These are phyloP conservation scores for Plotosus lineatus DNA, from an alignment of 2,113 vertebrate species.

Conservation along the genomic window DNA sequence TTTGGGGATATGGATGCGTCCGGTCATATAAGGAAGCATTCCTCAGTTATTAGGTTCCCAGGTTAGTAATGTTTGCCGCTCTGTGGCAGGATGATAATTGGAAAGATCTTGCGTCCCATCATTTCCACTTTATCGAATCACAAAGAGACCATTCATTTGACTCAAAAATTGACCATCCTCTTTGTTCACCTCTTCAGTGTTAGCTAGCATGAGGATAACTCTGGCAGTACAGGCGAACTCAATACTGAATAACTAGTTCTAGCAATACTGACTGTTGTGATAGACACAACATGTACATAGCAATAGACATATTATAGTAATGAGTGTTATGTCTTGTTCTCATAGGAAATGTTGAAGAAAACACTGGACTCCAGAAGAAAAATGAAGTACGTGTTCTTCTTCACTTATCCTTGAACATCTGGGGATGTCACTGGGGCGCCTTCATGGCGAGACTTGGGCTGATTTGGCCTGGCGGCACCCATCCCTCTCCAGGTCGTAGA, in stretches of 20 bases:
- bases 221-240: too few relatives aligned
- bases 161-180: not conserved
- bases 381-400: too few relatives aligned
- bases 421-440: too few relatives aligned
- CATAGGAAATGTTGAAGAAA: not conserved
- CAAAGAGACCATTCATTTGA: not conserved
- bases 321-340: not conserved
- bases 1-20: slow-evolving; percentile 45
- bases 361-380: not conserved
- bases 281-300: not conserved
- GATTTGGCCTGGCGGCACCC: too few relatives aligned
- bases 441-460: too few relatives aligned
- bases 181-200: not conserved
- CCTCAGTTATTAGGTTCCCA: slow-evolving; percentile 52
- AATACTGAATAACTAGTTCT: not conserved
- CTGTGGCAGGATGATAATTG: slow-evolving; percentile 17
- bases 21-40: slow-evolving; percentile 49
- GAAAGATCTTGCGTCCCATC: not conserved
- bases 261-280: not conserved
- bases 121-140: not conserved
- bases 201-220: not conserved
- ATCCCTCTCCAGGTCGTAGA: too few relatives aligned
- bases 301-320: not conserved
- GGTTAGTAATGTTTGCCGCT: slow-evolving; percentile 49
- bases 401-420: too few relatives aligned